Conservation (phyloP, 2,113 vertebrate genomes). For the Oncorhynchus clarkii region DNA sequence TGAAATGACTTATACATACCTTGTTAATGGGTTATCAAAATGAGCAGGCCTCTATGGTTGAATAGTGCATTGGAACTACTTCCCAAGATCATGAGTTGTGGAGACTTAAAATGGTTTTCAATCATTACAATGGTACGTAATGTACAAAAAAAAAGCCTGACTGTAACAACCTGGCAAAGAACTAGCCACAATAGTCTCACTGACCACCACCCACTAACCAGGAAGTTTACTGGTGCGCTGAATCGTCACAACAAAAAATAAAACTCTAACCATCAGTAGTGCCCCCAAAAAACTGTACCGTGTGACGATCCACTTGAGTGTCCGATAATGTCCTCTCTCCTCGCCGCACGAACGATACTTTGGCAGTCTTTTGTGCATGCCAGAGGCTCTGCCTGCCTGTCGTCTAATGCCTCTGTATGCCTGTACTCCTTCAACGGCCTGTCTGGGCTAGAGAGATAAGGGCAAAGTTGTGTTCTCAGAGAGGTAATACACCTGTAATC, state of each 20-base stretch:
- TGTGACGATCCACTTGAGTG: neutral
- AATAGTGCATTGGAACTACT: slow-evolving; percentile 14
- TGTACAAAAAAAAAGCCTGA: too few species aligned
- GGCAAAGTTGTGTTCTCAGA: slow-evolving; percentile 38
- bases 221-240: neutral
- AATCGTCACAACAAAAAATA: neutral
- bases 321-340: neutral
- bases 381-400: neutral
- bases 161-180: too few species aligned
- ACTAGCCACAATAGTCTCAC: neutral
- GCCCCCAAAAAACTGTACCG: neutral
- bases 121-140: too few species aligned
- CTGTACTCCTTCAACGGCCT: slow-evolving; percentile 12
- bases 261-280: neutral
- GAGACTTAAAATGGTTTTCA: neutral
- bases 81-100: neutral
- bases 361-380: neutral
- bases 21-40: slow-evolving; percentile 69
- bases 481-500: slow-evolving; percentile 58
- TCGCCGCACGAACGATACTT: neutral
- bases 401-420: neutral
- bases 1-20: slow-evolving; percentile 74
- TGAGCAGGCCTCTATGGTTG: slow-evolving; percentile 26
- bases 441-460: slow-evolving; percentile 71
- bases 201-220: neutral